phyloP scores from a whole-genome alignment of 2,113 vertebrate genomes.

The Ardeotis arabs region DNA sequence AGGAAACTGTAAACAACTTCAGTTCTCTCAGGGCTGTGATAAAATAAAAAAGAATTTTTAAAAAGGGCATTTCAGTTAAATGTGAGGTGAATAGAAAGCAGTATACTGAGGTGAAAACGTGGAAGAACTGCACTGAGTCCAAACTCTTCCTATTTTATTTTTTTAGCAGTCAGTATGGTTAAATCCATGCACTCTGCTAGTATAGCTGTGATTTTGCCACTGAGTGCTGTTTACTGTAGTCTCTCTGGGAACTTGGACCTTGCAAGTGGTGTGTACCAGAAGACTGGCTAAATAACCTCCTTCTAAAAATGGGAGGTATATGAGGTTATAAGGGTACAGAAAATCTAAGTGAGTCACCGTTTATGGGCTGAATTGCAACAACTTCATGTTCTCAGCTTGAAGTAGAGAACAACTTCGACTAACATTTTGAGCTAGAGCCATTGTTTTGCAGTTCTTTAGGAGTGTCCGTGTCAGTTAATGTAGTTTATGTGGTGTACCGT shows the following conservation, averaged over 20 bases:
- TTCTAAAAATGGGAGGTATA: neutral
- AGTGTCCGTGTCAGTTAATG: neutral
- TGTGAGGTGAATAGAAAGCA: neutral
- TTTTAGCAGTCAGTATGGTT: fast-evolving
- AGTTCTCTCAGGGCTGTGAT: neutral
- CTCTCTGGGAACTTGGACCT: neutral
- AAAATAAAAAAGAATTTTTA: neutral
- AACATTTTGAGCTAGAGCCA: neutral
- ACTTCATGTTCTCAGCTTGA: neutral
- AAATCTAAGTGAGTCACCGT: neutral
- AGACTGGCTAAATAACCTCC: neutral
- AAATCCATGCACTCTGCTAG: neutral
- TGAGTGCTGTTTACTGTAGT: neutral
- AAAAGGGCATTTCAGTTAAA: neutral
- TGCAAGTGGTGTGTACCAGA: neutral
- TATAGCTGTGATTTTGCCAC: neutral
- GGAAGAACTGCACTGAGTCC: neutral
- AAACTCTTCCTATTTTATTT: neutral
- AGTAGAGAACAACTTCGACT: neutral
- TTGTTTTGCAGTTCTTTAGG: neutral
- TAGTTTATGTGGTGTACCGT: neutral
- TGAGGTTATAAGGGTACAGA: neutral
- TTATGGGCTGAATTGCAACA: neutral
- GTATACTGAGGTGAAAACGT: neutral
- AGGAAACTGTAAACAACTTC: neutral